Evolutionary conservation across 2,113 vertebrate species (phyloP).

Genomic region (Brachyhypopomus gauderio): DNA sequence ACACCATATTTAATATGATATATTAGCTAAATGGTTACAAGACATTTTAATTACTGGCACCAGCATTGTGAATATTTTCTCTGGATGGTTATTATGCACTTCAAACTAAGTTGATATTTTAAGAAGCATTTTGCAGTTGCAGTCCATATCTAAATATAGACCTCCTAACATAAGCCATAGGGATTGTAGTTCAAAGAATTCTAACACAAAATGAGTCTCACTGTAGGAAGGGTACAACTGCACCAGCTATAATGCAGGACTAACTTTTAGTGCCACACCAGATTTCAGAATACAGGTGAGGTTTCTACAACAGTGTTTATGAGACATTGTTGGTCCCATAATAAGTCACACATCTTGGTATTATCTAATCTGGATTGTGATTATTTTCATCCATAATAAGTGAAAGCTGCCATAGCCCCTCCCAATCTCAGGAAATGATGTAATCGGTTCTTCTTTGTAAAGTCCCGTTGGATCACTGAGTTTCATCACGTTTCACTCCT

Average conservation of each 20-base stretch:
- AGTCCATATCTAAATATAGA: not conserved
- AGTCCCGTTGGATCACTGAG: not conserved
- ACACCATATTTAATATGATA: not conserved
- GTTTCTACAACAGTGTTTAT: not conserved
- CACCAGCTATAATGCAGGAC: not conserved
- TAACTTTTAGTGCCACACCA: not conserved
- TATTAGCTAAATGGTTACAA: conserved; percentile 11
- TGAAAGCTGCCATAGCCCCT: conserved; percentile 52
- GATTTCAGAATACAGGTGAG: conserved; percentile 7
- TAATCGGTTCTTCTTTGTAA: conserved; percentile 62
- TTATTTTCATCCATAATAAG: conserved; percentile 61
- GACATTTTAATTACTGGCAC: not conserved
- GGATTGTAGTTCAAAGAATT: not conserved
- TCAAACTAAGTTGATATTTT: not conserved
- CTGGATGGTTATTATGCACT: not conserved
- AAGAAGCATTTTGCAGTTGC: not conserved
- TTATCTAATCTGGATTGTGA: conserved; percentile 50
- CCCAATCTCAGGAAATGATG: conserved; percentile 62
- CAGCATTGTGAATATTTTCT: not conserved
- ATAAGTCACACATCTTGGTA: not conserved
- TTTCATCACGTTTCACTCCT: not conserved
- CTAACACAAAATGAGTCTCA: not conserved
- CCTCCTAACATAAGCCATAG: not conserved
- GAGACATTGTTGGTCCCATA: not conserved
- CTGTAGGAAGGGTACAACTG: not conserved